Evolutionary conservation across 2,888 invertebrate species (phyloP), one percentile per base, ranked within the genome.

Genomic region (Cheilosia variabilis): DNA sequence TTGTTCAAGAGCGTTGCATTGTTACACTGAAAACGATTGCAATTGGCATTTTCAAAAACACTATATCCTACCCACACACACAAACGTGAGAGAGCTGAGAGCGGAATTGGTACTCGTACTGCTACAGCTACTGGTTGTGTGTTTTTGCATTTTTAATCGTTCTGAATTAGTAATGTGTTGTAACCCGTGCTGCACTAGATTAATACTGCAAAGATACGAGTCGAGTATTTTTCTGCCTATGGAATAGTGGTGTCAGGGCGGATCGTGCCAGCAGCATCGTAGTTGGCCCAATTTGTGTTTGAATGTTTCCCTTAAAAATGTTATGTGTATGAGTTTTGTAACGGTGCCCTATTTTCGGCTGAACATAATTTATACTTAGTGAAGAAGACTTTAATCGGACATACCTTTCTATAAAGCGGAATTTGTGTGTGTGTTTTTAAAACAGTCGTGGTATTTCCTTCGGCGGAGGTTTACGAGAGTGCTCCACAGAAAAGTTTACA

Each of bases 141-240:
- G 52, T 71, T 75, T 86, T 80, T 80, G 55, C 62, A 86, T 81
- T 76, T 76, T 80, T 86, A 76, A 86, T 72, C 71, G 72, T 68
- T 80, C 71, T 66, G 71, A 84, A 80, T 80, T 72, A 72, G 71
- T 68, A 66, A 80, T 86, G 68, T 66, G 27, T 31, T 71, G 76
- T 37, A 58, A 76, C 55, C 24, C 52, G 53, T 80, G 81, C 76
- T 76, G 76, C 76, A 66, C 34, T 86, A 52, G 75, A 81, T 81
- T 72, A 76, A 72, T 72, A 71, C 71, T 71, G 57, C 37, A 71
- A 75, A 79, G 27, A 69, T 65, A 65, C 45, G 52, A 60, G 43
- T 4, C 17, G 41, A 43, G 50, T 57, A 41, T 19, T 45, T 41
- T 65, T 17, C 53, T 58, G 50, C 17, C 31, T 24, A 22, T 66